These are phyloP conservation scores for Rhinatrema bivittatum DNA, from an alignment of 2,797 vertebrate species.

Conservation along the genomic window DNA sequence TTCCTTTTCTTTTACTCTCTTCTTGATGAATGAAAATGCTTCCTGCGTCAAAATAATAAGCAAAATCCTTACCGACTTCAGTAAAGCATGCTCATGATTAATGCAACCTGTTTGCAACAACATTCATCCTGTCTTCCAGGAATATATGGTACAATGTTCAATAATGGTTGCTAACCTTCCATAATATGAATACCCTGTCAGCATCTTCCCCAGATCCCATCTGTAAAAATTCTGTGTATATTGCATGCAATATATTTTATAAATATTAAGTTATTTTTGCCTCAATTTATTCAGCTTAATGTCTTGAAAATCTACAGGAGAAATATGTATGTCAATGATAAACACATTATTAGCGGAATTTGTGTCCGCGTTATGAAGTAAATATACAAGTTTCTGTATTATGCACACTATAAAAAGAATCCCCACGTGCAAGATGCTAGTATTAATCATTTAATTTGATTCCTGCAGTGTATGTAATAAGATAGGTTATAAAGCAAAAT, in stretches of 20 bases:
- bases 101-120: neutral
- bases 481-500: neutral
- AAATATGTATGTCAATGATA: neutral
- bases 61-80: neutral
- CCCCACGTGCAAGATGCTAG: neutral
- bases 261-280: neutral
- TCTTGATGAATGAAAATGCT: neutral
- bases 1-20: neutral
- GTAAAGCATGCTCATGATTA: slow-evolving; percentile 1
- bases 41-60: neutral
- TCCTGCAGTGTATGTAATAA: neutral
- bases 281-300: neutral
- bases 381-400: neutral
- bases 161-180: neutral
- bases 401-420: neutral
- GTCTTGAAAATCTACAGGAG: neutral
- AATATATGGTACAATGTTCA: neutral
- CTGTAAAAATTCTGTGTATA: neutral
- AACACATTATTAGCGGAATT: neutral
- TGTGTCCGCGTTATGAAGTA: neutral
- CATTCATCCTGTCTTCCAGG: slow-evolving; percentile 1
- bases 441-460: neutral
- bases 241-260: neutral
- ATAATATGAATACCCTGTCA: neutral
- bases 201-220: neutral